phyloP scores from a whole-genome alignment of 1,140 invertebrate species.

The Sycophila sp. region DNA sequence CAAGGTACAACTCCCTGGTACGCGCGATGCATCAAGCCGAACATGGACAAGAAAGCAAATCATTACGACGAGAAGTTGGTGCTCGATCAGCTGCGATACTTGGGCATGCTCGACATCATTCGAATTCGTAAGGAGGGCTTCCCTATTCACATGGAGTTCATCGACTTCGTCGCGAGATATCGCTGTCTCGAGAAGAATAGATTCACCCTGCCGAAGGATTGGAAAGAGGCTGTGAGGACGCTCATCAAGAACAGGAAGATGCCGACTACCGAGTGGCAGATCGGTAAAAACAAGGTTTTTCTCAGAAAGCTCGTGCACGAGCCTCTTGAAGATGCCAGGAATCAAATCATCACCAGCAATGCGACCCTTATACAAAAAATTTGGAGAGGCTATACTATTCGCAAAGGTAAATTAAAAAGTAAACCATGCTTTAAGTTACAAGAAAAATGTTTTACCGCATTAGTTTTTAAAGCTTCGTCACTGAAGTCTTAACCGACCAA shows the following conservation, averaged over 20 bases:
- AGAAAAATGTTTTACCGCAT: too few species aligned
- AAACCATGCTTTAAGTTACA: too few species aligned
- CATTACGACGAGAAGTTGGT: constrained; percentile 87
- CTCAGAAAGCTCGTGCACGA: constrained; percentile 86
- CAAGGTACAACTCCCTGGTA: constrained; percentile 95
- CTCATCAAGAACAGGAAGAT: constrained; percentile 72
- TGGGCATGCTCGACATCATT: constrained; percentile 97
- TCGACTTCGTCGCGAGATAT: constrained; percentile 84
- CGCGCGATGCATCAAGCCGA: constrained; percentile 95
- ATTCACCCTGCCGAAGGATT: constrained; percentile 54
- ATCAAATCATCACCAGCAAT: constrained; percentile 74
- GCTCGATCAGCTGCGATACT: constrained; percentile 89
- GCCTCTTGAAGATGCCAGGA: constrained; percentile 84
- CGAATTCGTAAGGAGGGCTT: constrained; percentile 92
- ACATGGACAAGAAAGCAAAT: constrained; percentile 85
- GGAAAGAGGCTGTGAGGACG: constrained; percentile 68
- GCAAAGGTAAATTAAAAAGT: constrained; percentile 69
- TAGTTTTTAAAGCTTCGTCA: too few species aligned
- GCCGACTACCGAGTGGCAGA: constrained; percentile 86
- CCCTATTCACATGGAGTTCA: constrained; percentile 85
- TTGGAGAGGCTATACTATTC: constrained; percentile 73
- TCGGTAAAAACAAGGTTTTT: constrained; percentile 91
- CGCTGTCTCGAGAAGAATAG: constrained; percentile 72
- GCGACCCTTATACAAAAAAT: constrained; percentile 84
- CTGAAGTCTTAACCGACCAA: too few species aligned